A percentile compares a stretch with the other conserved stretches of the same genome.
These are phyloP conservation scores for Pristionchus entomophagus DNA, from an alignment of 2,888 invertebrate genomes.

Conservation along the genomic window DNA sequence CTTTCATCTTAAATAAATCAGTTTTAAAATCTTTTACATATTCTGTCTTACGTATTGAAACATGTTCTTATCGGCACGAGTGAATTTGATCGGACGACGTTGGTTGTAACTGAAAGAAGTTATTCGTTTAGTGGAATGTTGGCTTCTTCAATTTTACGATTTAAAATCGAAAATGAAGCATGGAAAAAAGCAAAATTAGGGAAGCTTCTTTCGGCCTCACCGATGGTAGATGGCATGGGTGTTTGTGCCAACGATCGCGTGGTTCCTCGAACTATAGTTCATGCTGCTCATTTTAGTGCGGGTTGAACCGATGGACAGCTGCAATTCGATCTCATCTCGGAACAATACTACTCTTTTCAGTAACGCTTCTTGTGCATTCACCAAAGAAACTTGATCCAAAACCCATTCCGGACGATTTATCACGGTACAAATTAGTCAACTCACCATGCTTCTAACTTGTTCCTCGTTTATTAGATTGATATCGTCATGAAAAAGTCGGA, in stretches of 20 bases:
- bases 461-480: conserved; percentile 65
- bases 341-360: too few species aligned
- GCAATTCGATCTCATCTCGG: too few species aligned
- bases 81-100: conserved; percentile 63
- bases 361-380: too few species aligned
- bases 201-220: conserved; percentile 26
- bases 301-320: conserved; percentile 63
- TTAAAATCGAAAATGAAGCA: too few species aligned
- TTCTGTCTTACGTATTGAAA: conserved; percentile 53
- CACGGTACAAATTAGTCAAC: not conserved
- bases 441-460: conserved; percentile 64
- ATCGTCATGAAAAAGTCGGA: conserved; percentile 64
- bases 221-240: conserved; percentile 65
- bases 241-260: conserved; percentile 72
- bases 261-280: conserved; percentile 63
- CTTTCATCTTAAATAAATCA: conserved; percentile 11
- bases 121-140: conserved; percentile 72
- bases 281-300: conserved; percentile 66
- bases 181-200: too few species aligned
- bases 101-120: conserved; percentile 63
- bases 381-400: too few species aligned
- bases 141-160: too few species aligned
- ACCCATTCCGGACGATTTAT: not conserved
- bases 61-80: conserved; percentile 57
- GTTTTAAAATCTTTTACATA: too few species aligned